phyloP scores from a whole-genome alignment of 1,140 invertebrate species.

The Pollicipes pollicipes region DNA sequence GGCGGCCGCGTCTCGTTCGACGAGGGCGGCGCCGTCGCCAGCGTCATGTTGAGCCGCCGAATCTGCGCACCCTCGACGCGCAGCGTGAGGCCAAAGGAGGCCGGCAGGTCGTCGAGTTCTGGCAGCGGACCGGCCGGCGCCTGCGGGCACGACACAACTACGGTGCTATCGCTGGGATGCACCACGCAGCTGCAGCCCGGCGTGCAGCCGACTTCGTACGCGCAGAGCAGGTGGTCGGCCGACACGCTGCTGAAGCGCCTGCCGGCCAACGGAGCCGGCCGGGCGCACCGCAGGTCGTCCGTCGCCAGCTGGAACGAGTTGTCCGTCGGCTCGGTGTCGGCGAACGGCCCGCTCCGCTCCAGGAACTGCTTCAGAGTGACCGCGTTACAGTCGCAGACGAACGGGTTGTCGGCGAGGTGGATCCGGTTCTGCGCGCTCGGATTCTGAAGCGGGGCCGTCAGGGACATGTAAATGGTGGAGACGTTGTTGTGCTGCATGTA shows the following conservation, averaged over 20 bases:
- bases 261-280: constrained; percentile 10
- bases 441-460: constrained; percentile 15
- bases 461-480: constrained; percentile 25
- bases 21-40: too few species aligned
- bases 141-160: neutral
- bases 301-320: constrained; percentile 20
- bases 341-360: constrained; percentile 28
- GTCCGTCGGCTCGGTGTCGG: constrained; percentile 23
- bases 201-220: constrained; percentile 24
- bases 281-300: neutral
- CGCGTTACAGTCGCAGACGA: constrained; percentile 41
- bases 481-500: constrained; percentile 38
- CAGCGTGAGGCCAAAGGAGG: constrained; percentile 30
- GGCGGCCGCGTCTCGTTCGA: constrained; percentile 21
- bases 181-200: constrained; percentile 22
- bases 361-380: constrained; percentile 30
- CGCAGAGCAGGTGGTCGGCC: constrained; percentile 22
- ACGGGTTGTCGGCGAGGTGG: constrained; percentile 35
- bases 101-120: neutral
- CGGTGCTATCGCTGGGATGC: neutral
- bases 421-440: constrained; percentile 18
- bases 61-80: constrained; percentile 30
- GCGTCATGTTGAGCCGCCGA: too few species aligned
- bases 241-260: constrained; percentile 4
- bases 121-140: too few species aligned